Conservation (phyloP, 2,888 invertebrate species). For the Atrina japonica region DNA sequence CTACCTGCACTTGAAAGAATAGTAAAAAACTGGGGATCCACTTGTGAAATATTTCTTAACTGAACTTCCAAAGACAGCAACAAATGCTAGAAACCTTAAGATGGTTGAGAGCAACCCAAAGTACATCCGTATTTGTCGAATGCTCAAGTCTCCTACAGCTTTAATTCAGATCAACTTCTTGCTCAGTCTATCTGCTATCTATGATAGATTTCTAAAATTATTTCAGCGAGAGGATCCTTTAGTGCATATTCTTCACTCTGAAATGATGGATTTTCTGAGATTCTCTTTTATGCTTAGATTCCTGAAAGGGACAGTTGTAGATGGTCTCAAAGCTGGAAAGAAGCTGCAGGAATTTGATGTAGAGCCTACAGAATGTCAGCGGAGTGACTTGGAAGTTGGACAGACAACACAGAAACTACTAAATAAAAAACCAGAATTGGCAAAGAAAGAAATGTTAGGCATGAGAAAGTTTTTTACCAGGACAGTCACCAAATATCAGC, state of each 20-base stretch:
- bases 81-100: slow-evolving; percentile 34
- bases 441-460: slow-evolving; percentile 31
- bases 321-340: slow-evolving; percentile 27
- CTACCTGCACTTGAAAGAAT: slow-evolving; percentile 45
- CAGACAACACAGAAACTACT: slow-evolving; percentile 37
- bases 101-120: slow-evolving; percentile 36
- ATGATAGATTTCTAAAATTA: slow-evolving; percentile 39
- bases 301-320: slow-evolving; percentile 34
- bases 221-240: slow-evolving; percentile 48
- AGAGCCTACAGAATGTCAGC: slow-evolving; percentile 36
- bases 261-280: slow-evolving; percentile 40
- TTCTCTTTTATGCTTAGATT: slow-evolving; percentile 45
- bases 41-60: slow-evolving; percentile 38
- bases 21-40: slow-evolving; percentile 43
- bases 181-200: slow-evolving; percentile 34
- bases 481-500: slow-evolving; percentile 38
- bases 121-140: slow-evolving; percentile 44
- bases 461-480: slow-evolving; percentile 44
- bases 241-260: slow-evolving; percentile 43
- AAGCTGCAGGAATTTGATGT: slow-evolving; percentile 30
- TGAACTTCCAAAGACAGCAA: slow-evolving; percentile 31
- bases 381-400: slow-evolving; percentile 42
- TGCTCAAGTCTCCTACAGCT: slow-evolving; percentile 38
- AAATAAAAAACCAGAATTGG: slow-evolving; percentile 39
- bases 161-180: slow-evolving; percentile 46